phyloP scores from a whole-genome alignment of 2,113 vertebrate genomes.

The Petrocephalus microphthalmus region DNA sequence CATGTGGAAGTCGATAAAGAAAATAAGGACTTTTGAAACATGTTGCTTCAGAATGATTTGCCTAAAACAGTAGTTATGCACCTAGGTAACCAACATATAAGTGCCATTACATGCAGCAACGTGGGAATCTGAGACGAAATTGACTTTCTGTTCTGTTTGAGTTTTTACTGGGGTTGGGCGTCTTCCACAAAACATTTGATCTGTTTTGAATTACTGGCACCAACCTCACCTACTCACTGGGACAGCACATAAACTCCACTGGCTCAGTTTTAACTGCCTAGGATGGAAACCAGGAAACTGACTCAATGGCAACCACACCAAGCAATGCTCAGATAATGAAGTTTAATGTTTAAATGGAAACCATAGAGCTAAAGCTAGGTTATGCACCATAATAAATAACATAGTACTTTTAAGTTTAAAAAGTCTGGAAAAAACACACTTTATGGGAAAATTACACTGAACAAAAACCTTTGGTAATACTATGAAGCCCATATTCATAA shows the following conservation, averaged over 20 bases:
- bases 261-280: not conserved
- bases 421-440: not conserved
- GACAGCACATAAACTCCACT: not conserved
- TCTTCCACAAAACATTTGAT: not conserved
- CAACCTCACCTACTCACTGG: not conserved
- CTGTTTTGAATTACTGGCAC: constrained; percentile 5
- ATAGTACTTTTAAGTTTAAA: not conserved
- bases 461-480: not conserved
- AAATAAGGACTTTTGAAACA: not conserved
- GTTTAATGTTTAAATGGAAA: not conserved
- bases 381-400: not conserved
- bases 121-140: not conserved
- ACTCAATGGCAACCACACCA: not conserved
- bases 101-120: not conserved
- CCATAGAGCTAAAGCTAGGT: not conserved
- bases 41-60: not conserved
- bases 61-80: not conserved
- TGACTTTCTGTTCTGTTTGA: not conserved
- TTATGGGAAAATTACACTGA: not conserved
- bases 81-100: not conserved
- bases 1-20: not conserved
- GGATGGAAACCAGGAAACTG: not conserved
- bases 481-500: too few relatives aligned
- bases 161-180: not conserved
- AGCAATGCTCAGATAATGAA: not conserved